Conservation (phyloP, 1,140 invertebrate species). For the Penaeus chinensis region DNA sequence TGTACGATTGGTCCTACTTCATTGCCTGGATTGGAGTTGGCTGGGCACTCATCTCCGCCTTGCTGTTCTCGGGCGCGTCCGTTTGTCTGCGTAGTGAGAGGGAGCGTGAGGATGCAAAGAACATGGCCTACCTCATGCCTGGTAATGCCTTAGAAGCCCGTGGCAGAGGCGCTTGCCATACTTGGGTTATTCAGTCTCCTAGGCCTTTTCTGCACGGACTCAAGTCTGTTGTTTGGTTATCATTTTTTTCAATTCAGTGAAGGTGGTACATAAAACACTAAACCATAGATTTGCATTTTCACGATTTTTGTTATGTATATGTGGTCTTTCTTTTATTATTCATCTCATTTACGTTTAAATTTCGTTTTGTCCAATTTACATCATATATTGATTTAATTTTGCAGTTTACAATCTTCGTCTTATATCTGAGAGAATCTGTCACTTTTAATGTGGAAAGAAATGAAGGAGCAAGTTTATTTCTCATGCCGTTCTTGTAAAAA, state of each 20-base stretch:
- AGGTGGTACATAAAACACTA: too few species aligned
- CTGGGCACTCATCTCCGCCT: slow-evolving; percentile 86
- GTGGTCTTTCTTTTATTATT: too few species aligned
- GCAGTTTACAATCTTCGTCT: too few species aligned
- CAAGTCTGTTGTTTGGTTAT: slow-evolving; percentile 30
- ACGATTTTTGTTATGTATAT: neutral
- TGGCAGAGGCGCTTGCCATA: neutral
- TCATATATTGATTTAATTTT: too few species aligned
- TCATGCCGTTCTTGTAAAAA: too few species aligned
- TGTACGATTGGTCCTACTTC: slow-evolving; percentile 96
- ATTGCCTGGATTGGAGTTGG: slow-evolving; percentile 94
- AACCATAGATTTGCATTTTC: neutral
- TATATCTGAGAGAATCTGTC: too few species aligned
- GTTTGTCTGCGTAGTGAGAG: slow-evolving; percentile 91
- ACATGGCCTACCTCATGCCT: slow-evolving; percentile 98
- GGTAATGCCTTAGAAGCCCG: slow-evolving; percentile 73
- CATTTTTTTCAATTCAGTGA: neutral
- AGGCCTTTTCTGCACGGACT: neutral
- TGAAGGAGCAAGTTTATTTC: too few species aligned
- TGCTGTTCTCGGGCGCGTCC: slow-evolving; percentile 90
- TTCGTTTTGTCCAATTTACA: too few species aligned
- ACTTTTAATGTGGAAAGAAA: too few species aligned
- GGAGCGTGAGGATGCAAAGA: slow-evolving; percentile 92
- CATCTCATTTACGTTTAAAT: too few species aligned
- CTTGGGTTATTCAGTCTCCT: neutral